A percentile compares a stretch with the other conserved stretches of the same genome.
phyloP scores from a whole-genome alignment of 2,113 vertebrate genomes.

The Tricholaema leucomelas region DNA sequence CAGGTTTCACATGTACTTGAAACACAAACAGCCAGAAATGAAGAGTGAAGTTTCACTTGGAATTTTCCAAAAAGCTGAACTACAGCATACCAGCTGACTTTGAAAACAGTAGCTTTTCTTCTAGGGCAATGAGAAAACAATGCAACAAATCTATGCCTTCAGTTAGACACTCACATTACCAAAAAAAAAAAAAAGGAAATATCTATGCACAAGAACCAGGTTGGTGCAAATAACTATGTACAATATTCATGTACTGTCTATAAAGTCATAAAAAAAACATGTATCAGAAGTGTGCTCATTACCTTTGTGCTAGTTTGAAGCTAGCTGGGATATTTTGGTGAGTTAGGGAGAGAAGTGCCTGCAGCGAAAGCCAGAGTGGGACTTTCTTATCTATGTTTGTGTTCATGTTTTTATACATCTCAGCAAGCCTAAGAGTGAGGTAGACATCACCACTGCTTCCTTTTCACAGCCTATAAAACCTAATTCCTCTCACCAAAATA shows the following conservation, averaged over 20 bases:
- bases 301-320: too few species aligned
- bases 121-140: background rate
- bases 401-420: too few species aligned
- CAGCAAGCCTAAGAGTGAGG: too few species aligned
- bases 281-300: background rate
- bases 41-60: background rate
- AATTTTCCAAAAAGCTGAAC: background rate
- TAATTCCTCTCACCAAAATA: too few species aligned
- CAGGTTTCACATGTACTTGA: background rate
- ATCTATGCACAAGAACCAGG: background rate
- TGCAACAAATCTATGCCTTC: background rate
- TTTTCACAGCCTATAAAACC: too few species aligned
- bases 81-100: background rate
- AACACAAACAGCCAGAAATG: background rate
- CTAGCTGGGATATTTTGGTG: too few species aligned
- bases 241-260: background rate
- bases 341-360: too few species aligned
- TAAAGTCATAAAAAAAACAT: background rate
- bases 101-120: background rate
- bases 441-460: too few species aligned
- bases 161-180: background rate
- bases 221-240: background rate
- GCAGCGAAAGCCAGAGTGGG: too few species aligned
- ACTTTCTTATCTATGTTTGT: too few species aligned
- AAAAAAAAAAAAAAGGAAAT: background rate